Evolutionary conservation across 2,888 invertebrate species (phyloP).

Genomic region (Cephus rjabovi): DNA sequence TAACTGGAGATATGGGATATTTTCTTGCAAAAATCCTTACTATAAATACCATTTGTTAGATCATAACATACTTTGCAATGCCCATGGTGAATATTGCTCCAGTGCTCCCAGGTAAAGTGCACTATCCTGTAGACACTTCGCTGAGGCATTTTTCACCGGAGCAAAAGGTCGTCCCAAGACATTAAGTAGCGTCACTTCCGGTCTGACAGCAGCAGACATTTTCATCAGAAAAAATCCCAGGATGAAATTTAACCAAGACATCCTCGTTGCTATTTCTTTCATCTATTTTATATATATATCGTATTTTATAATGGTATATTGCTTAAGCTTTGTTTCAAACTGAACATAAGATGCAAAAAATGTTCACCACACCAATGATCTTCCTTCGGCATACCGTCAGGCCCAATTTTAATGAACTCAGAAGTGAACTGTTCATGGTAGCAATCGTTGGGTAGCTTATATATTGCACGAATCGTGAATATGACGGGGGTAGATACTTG

Average conservation of each 20-base stretch:
- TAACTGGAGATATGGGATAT: too few species aligned
- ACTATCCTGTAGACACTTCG: slow-evolving; percentile 44
- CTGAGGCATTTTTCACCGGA: slow-evolving; percentile 41
- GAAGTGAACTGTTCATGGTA: slow-evolving; percentile 35
- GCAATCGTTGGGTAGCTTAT: slow-evolving; percentile 50
- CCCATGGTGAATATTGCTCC: slow-evolving; percentile 50
- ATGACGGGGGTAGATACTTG: slow-evolving; percentile 18
- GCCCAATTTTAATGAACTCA: slow-evolving; percentile 16
- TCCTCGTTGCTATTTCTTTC: background rate
- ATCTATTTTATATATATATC: background rate
- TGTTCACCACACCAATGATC: too few species aligned
- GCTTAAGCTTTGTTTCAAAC: too few species aligned
- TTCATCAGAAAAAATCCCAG: too few species aligned
- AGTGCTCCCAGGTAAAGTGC: slow-evolving; percentile 44
- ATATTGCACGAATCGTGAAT: slow-evolving; percentile 41
- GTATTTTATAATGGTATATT: too few species aligned
- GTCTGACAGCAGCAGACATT: slow-evolving; percentile 17
- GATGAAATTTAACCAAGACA: background rate
- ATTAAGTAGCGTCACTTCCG: slow-evolving; percentile 44
- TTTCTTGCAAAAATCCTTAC: too few species aligned
- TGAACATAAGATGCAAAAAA: too few species aligned
- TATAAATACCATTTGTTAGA: too few species aligned
- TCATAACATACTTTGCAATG: slow-evolving; percentile 52
- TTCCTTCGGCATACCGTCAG: background rate
- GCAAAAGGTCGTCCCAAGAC: slow-evolving; percentile 45